Base-by-base conservation (phyloP, 2,888 invertebrate species). In the Conistra vaccinii region DNA sequence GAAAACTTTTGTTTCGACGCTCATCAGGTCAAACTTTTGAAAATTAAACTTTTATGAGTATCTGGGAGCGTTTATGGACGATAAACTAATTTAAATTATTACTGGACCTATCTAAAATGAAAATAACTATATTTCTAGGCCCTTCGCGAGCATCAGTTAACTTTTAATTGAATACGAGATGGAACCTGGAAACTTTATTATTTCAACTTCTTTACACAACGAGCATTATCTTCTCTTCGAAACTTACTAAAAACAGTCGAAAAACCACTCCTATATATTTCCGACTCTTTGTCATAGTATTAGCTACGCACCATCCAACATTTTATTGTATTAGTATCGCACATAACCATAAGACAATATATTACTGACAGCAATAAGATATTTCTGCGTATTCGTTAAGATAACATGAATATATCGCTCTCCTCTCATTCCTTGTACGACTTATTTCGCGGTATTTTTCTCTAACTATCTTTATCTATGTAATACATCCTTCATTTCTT, bases 371-470 rank as follows among this genome's bases (percentile, higher is more conserved):
- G 62, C 74, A 74, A 75, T 75, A 84, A 77, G 60, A 76, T 65
- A 68, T 76, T 77, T 73, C 76, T 62, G 45, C 62, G 70, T 73
- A 72, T 78, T 82, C 80, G 72, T 78, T 85, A 80, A 87, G 87
- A 87, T 87, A 86, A 87, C 78, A 70, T 69, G 66, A 81, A 86
- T 81, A 80, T 79, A 82, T 69, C 53, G 71, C 76, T 69, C 32
- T 74, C 32, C 77, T 76, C 73, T 78, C 10, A 72, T 51, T 69
- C 51, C 71, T 69, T 67, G 73, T n/a, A 57, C 68, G 69, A 66
- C 60, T 62, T 70, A 26, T 81, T 76, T 76, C 66, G 79, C 81
- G 71, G 79, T 77, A 78, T 75, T 80, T 85, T 68, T 73, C 65
- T 51, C 69, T 29, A 76, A 53, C 35, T 39, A n/a, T 58, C 51